Evolutionary conservation across 2,797 vertebrate genomes (phyloP).

Genomic region (Leptoclinus maculatus): DNA sequence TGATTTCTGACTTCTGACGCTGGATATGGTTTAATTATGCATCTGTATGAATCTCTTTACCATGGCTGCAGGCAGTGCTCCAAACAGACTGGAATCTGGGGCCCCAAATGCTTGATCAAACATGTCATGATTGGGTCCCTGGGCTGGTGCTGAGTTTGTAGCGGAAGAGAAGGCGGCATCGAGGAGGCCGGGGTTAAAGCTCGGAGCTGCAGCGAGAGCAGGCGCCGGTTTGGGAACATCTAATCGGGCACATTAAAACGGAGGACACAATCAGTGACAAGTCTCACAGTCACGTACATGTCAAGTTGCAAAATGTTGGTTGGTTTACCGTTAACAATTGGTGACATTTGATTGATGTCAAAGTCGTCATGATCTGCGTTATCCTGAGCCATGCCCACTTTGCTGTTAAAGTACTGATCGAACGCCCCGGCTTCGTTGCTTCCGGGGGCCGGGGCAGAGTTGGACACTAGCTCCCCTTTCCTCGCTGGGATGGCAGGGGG

Average conservation of each 20-base stretch:
- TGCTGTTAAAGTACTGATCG: slow-evolving; percentile 86
- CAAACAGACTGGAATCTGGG: slow-evolving; percentile 77
- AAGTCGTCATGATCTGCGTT: slow-evolving; percentile 84
- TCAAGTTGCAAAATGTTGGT: not conserved
- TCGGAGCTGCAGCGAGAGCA: slow-evolving; percentile 39
- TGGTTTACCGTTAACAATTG: slow-evolving; percentile 77
- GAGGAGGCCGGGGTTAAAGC: slow-evolving; percentile 56
- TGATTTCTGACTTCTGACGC: not conserved
- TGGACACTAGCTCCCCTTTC: slow-evolving; percentile 80
- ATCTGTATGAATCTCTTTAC: slow-evolving; percentile 68
- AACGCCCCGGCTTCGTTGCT: slow-evolving; percentile 79
- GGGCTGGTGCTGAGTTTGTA: slow-evolving; percentile 43
- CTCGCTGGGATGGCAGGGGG: slow-evolving; percentile 91
- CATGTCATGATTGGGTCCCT: slow-evolving; percentile 61
- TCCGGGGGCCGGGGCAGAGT: slow-evolving; percentile 61
- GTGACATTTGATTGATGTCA: slow-evolving; percentile 83
- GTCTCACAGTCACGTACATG: not conserved
- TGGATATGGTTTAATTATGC: not conserved
- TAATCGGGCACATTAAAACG: slow-evolving; percentile 50
- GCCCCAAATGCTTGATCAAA: slow-evolving; percentile 88
- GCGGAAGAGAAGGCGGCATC: slow-evolving; percentile 71
- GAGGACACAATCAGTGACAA: slow-evolving; percentile 14
- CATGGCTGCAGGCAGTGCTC: slow-evolving; percentile 69
- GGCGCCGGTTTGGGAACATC: slow-evolving; percentile 79
- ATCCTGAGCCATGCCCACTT: slow-evolving; percentile 86